Base-by-base conservation (phyloP, 2,888 invertebrate species). In the Drosophila pullipes region DNA sequence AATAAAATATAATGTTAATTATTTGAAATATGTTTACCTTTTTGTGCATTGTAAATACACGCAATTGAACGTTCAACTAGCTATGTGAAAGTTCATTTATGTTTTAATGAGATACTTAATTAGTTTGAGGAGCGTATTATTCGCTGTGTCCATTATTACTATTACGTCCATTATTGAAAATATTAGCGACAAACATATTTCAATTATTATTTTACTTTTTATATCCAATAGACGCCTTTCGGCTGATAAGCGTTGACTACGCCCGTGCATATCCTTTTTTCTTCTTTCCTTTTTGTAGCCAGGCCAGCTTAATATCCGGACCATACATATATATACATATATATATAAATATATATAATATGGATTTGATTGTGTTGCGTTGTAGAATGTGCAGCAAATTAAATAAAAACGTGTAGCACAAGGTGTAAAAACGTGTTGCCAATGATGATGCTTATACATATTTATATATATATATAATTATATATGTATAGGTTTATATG, bases 331-430 rank as follows among this genome's bases (percentile, higher is more conserved):
- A 9, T 33, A 28, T 37, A 9, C 0, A 13, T 44, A 30, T 39
- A 13, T 33, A 11, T 54, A 28, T n/a, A n/a, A n/a, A n/a, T 49
- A 22, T 41, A 39, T 52, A 13, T 39, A 57, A 68, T 77, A 69
- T 66, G 63, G 58, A 65, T 62, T 73, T 81, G 76, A 70, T 74
- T 79, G 68, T 62, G 72, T 75, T 72, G 41, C 22, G 60, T 44
- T 74, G 58, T 75, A 50, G 70, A 70, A 70, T 62, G 72, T 54
- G 58, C 68, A 33, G 74, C 68, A 79, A 82, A 85, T 83, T 76
- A 69, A 81, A 84, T 81, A 82, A 82, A 78, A 70, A 70, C 54
- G 60, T 61, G 65, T 31, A 62, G 16, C 47, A 70, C 70, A 59
- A 76, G 69, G 79, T 77, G 67, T 74, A 65, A 74, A 78, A 81